phyloP scores from a whole-genome alignment of 2,113 vertebrate species.

The Menura novaehollandiae region DNA sequence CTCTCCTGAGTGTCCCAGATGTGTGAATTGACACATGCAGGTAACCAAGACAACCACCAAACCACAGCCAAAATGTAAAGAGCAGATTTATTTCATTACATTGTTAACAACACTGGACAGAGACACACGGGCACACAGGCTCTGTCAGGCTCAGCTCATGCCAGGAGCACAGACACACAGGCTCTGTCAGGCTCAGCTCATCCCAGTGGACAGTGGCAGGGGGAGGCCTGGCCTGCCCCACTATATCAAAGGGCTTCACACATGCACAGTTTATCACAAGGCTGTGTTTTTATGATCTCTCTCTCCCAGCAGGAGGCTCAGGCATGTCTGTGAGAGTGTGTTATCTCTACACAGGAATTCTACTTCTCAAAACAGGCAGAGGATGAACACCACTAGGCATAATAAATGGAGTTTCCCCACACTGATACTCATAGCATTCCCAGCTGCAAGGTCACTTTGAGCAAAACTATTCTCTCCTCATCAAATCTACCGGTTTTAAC shows the following conservation, averaged over 20 bases:
- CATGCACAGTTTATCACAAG: neutral
- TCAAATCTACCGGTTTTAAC: neutral
- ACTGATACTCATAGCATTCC: neutral
- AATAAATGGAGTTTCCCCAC: neutral
- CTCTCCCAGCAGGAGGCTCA: neutral
- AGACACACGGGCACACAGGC: too few relatives aligned
- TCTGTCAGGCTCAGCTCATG: neutral
- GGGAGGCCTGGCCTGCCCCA: neutral
- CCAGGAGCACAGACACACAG: neutral
- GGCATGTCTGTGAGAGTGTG: neutral
- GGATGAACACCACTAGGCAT: neutral
- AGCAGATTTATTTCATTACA: neutral
- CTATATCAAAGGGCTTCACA: neutral
- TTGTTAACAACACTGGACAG: neutral
- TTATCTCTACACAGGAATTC: neutral
- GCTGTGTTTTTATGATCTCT: neutral
- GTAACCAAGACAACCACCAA: neutral
- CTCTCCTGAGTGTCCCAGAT: neutral
- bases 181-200: neutral
- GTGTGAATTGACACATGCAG: neutral
- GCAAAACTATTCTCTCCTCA: neutral
- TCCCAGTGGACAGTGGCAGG: too few relatives aligned
- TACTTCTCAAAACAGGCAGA: neutral
- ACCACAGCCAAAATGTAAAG: neutral
- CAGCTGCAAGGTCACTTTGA: neutral